Conservation (phyloP, 2,888 invertebrate species). For the Peribatodes rhomboidaria region DNA sequence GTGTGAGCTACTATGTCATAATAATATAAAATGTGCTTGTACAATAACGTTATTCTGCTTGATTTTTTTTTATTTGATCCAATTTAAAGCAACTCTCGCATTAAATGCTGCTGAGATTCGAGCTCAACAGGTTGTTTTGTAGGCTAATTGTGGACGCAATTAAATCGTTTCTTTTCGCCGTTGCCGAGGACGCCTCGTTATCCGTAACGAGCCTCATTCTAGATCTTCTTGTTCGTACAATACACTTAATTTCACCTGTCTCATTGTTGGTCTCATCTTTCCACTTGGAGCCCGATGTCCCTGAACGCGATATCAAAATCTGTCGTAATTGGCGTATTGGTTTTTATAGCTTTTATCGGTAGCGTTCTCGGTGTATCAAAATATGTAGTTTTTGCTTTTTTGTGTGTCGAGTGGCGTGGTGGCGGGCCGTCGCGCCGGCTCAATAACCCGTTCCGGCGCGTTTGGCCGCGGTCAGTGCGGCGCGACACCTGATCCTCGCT, state of each 20-base stretch:
- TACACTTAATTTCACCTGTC: slow-evolving; percentile 63
- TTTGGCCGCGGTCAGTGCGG: slow-evolving; percentile 80
- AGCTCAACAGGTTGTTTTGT: slow-evolving; percentile 77
- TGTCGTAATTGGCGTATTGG: slow-evolving; percentile 48
- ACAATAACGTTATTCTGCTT: background rate
- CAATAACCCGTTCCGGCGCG: slow-evolving; percentile 72
- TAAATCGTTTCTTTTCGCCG: slow-evolving; percentile 74
- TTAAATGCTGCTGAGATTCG: slow-evolving; percentile 62
- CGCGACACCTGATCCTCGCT: slow-evolving; percentile 81
- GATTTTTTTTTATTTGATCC: slow-evolving; percentile 7
- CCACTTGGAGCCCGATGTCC: slow-evolving; percentile 40
- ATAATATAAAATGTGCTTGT: too few species aligned
- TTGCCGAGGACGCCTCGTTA: slow-evolving; percentile 63
- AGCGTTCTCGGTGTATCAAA: slow-evolving; percentile 55
- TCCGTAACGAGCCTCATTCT: slow-evolving; percentile 64
- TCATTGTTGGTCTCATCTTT: slow-evolving; percentile 49
- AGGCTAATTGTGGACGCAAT: slow-evolving; percentile 76
- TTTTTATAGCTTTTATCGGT: slow-evolving; percentile 53
- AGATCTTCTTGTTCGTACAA: slow-evolving; percentile 62
- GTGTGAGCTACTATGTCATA: background rate
- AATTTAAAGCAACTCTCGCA: slow-evolving; percentile 42
- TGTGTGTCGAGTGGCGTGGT: slow-evolving; percentile 43
- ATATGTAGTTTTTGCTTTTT: slow-evolving; percentile 71
- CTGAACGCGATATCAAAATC: slow-evolving; percentile 49
- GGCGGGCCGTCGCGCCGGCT: slow-evolving; percentile 60